Percentiles rank a stretch among this genome's conserved stretches.
Conservation (phyloP, 2,888 invertebrate species). For the Drosophila koepferae region DNA sequence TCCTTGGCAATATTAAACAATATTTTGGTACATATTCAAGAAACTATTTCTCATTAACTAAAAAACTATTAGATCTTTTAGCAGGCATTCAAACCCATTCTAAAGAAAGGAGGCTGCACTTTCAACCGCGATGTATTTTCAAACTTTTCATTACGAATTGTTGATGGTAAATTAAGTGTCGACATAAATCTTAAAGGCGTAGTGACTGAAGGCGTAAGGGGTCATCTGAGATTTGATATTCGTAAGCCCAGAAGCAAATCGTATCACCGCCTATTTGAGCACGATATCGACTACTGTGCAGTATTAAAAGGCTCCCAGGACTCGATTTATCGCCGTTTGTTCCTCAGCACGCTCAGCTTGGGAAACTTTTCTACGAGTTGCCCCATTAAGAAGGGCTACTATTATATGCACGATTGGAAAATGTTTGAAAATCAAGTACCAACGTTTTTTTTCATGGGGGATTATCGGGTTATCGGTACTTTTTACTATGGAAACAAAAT, state of each 20-base stretch:
- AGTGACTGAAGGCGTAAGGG: not conserved
- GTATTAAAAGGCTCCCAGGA: not conserved
- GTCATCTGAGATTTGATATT: not conserved
- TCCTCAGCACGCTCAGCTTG: not conserved
- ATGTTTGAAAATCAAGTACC: not conserved
- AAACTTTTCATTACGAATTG: not conserved
- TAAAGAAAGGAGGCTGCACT: not conserved
- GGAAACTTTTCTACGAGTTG: not conserved
- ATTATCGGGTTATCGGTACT: not conserved
- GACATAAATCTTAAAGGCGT: no score
- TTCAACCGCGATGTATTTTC: not conserved
- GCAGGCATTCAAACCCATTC: not conserved
- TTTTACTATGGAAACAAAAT: not conserved
- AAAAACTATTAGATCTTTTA: not conserved
- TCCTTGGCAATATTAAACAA: not conserved
- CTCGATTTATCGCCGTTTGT: not conserved
- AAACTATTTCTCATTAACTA: not conserved
- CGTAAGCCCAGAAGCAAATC: not conserved
- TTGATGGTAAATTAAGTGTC: not conserved
- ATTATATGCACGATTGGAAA: not conserved
- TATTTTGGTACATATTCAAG: not conserved
- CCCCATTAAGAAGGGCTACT: not conserved
- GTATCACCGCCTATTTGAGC: not conserved
- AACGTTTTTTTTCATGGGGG: not conserved
- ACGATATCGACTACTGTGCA: not conserved